A percentile compares a stretch with the other conserved stretches of the same genome.
These are phyloP conservation scores for Elmis aenea DNA, from an alignment of 2,888 invertebrate genomes.

Conservation along the genomic window DNA sequence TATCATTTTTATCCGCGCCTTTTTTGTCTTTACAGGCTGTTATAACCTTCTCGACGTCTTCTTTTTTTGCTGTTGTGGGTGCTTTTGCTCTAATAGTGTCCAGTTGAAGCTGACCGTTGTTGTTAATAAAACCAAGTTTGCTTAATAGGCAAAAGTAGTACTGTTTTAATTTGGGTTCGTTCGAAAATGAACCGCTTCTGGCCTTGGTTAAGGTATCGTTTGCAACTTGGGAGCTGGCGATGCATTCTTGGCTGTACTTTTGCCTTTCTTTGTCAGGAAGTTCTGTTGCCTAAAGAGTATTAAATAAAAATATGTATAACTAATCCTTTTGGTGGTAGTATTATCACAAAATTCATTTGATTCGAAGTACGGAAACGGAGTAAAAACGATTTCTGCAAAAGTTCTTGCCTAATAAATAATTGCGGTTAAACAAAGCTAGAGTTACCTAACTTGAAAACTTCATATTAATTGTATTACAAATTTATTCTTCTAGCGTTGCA, in stretches of 20 bases:
- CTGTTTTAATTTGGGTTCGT: slow-evolving; percentile 47
- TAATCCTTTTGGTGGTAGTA: too few species aligned
- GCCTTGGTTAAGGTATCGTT: slow-evolving; percentile 27
- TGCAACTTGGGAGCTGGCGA: slow-evolving; percentile 37
- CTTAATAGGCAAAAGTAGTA: slow-evolving; percentile 49
- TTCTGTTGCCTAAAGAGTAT: slow-evolving; percentile 8
- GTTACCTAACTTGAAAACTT: too few species aligned
- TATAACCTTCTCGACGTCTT: slow-evolving; percentile 6
- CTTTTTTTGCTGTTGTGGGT: slow-evolving; percentile 27
- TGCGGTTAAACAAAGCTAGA: too few species aligned
- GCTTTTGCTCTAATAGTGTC: slow-evolving; percentile 45
- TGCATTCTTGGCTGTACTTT: slow-evolving; percentile 28
- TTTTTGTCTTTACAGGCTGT: slow-evolving; percentile 37
- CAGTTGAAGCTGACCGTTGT: slow-evolving; percentile 25
- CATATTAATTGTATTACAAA: too few species aligned
- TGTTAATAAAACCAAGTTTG: slow-evolving; percentile 46
- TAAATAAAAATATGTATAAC: slow-evolving; percentile 1
- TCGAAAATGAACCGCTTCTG: slow-evolving; percentile 45
- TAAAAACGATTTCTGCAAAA: too few species aligned
- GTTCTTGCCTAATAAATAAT: too few species aligned
- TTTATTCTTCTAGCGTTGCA: too few species aligned
- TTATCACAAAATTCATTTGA: too few species aligned
- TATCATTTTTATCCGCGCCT: slow-evolving; percentile 36
- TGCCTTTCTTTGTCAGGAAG: slow-evolving; percentile 28
- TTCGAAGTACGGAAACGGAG: too few species aligned